A percentile compares a stretch with the other conserved stretches of the same genome.
Evolutionary conservation across 2,888 invertebrate species (phyloP).

Genomic region (Ecliptopera silaceata): DNA sequence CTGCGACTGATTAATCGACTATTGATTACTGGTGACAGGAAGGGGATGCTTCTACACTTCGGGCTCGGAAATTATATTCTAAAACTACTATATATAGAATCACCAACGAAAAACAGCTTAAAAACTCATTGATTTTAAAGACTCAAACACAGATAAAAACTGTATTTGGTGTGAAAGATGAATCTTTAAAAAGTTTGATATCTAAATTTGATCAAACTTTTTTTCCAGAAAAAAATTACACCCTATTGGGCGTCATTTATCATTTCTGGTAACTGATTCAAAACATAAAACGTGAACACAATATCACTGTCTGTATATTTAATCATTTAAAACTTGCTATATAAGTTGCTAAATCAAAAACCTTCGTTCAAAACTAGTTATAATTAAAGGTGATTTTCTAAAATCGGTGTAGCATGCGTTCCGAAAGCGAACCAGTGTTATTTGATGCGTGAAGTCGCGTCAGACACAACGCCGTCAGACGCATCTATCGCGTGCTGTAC

Average conservation of each 20-base stretch:
- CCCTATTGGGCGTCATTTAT: no score
- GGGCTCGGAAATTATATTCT: background rate
- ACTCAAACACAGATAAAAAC: no score
- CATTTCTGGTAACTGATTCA: no score
- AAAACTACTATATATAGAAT: background rate
- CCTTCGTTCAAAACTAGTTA: background rate
- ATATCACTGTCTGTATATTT: no score
- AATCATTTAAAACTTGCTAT: no score
- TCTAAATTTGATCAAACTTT: no score
- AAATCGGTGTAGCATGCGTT: background rate
- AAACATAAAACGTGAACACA: no score
- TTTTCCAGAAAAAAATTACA: no score
- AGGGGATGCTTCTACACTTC: slow-evolving; percentile 43
- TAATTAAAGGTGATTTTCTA: background rate
- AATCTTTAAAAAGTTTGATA: no score
- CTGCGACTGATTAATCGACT: slow-evolving; percentile 80
- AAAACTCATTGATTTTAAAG: no score
- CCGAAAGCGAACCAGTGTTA: slow-evolving; percentile 25
- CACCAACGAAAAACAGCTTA: no score
- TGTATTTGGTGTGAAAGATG: no score
- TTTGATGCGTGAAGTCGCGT: slow-evolving; percentile 47
- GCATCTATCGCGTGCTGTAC: slow-evolving; percentile 39
- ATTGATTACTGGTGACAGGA: slow-evolving; percentile 71
- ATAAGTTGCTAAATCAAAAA: background rate
- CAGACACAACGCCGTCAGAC: slow-evolving; percentile 45